These are phyloP conservation scores for Cygnus olor DNA, from an alignment of 2,797 vertebrate genomes.

Conservation along the genomic window DNA sequence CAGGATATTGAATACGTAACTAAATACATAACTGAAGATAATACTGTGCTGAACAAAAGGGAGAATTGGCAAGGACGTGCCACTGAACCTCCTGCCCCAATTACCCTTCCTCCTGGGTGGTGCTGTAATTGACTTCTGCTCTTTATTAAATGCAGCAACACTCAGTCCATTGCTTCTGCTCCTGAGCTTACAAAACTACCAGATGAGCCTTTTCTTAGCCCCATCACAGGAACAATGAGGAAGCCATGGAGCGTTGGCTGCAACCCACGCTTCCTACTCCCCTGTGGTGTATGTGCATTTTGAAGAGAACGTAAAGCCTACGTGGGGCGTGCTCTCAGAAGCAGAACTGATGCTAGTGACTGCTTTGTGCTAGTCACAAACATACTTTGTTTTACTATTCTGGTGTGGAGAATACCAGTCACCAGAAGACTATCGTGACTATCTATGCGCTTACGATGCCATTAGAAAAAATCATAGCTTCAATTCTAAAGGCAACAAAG, in stretches of 20 bases:
- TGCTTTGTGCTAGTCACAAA: not conserved
- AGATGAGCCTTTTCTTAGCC: slow-evolving; percentile 21
- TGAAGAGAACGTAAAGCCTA: not conserved
- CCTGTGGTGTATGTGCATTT: accelerated
- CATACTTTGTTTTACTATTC: not conserved
- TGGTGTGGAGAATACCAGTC: not conserved
- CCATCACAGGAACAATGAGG: not conserved
- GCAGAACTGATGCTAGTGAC: not conserved
- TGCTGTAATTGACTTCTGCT: slow-evolving; percentile 30
- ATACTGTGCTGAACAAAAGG: not conserved
- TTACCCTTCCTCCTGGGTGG: not conserved
- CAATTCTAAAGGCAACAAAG: not conserved
- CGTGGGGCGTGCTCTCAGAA: not conserved
- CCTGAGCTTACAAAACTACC: not conserved
- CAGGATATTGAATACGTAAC: not conserved
- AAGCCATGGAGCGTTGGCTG: not conserved
- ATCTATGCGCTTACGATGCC: not conserved
- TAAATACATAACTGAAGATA: not conserved
- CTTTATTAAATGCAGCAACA: not conserved
- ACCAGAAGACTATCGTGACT: not conserved
- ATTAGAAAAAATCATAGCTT: not conserved
- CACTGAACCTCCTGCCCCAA: not conserved
- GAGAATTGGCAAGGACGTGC: not conserved
- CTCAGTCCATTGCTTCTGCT: not conserved
- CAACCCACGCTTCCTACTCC: not conserved